Conservation (phyloP, 2,888 invertebrate species). For the Nebria brevicollis region DNA sequence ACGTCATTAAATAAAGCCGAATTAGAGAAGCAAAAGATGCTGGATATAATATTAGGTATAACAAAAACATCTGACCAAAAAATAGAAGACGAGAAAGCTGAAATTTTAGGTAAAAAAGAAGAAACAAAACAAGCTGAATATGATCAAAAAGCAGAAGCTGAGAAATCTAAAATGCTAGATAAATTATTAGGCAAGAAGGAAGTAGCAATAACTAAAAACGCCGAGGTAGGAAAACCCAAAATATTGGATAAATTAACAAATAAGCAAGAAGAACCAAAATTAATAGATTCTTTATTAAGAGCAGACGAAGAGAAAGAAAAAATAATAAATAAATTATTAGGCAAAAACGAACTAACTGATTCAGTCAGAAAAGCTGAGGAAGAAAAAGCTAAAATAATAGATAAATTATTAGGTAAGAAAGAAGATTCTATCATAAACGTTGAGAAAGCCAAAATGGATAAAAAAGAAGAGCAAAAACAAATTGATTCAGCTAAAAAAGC, state of each 20-base stretch:
- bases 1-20: conserved; percentile 41
- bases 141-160: conserved; percentile 50
- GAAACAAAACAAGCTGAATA: conserved; percentile 53
- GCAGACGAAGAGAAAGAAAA: conserved; percentile 12
- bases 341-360: conserved; percentile 19
- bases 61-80: conserved; percentile 44
- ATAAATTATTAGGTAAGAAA: conserved; percentile 4
- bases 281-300: conserved; percentile 10
- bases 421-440: conserved; percentile 16
- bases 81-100: conserved; percentile 46
- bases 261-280: background rate
- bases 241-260: conserved; percentile 6
- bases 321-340: conserved; percentile 20
- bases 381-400: conserved; percentile 33
- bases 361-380: conserved; percentile 43
- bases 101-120: conserved; percentile 50
- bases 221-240: conserved; percentile 33
- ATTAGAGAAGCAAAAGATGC: conserved; percentile 37
- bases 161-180: conserved; percentile 28
- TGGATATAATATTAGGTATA: conserved; percentile 31
- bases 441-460: conserved; percentile 15
- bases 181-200: conserved; percentile 21
- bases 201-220: conserved; percentile 9
- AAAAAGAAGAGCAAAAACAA: conserved; percentile 51
- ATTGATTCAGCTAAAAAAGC: conserved; percentile 21